Percentiles rank a stretch among this genome's conserved stretches.
phyloP scores from a whole-genome alignment of 2,113 vertebrate species.

The Spermophilus dauricus region DNA sequence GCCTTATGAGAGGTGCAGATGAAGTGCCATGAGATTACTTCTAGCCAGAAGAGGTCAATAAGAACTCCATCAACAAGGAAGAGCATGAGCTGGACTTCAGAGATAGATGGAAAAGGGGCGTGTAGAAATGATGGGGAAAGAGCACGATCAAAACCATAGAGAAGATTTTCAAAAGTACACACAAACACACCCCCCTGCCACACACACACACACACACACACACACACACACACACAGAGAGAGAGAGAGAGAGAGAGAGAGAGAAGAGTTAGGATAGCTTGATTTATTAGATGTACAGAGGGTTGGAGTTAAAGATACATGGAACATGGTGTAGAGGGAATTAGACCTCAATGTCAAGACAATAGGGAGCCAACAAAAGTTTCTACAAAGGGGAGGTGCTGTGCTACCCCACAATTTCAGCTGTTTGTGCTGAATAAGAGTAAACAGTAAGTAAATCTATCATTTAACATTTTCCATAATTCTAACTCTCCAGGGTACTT shows the following conservation, averaged over 20 bases:
- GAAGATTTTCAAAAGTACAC: neutral
- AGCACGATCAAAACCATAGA: neutral
- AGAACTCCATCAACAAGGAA: constrained; percentile 15
- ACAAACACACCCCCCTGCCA: neutral
- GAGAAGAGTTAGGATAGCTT: neutral
- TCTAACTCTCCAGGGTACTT: neutral
- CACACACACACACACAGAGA: neutral
- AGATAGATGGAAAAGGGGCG: neutral
- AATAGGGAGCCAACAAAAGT: neutral
- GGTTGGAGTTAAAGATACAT: neutral
- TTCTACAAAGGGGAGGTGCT: neutral
- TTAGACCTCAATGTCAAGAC: neutral
- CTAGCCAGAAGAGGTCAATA: constrained; percentile 18
- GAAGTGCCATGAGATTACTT: constrained; percentile 1
- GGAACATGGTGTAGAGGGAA: neutral
- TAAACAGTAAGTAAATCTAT: neutral
- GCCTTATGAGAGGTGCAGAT: constrained; percentile 63
- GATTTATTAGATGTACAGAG: neutral
- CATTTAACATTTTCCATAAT: neutral
- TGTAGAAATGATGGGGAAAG: neutral
- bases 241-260: neutral
- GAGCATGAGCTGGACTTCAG: neutral
- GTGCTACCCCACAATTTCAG: neutral
- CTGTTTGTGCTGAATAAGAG: neutral
- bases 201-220: neutral